A percentile compares a stretch with the other conserved stretches of the same genome.
phyloP scores from a whole-genome alignment of 2,888 invertebrate genomes.

The Antheraea yamamai region DNA sequence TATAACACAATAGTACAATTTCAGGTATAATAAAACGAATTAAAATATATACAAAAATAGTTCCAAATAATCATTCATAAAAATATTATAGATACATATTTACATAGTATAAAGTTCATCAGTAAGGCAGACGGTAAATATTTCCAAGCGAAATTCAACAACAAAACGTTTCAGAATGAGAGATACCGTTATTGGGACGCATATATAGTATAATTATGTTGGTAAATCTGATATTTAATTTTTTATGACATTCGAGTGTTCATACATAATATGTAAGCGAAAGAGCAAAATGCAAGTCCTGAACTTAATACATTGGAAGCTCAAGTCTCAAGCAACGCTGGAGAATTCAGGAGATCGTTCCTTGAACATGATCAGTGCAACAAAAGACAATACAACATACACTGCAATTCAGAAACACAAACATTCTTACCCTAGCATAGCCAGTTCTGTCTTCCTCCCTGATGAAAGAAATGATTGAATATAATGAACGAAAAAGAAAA shows the following conservation, averaged over 20 bases:
- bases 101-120: constrained; percentile 71
- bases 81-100: constrained; percentile 50
- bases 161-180: constrained; percentile 38
- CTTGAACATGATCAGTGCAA: constrained; percentile 53
- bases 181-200: background rate
- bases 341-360: constrained; percentile 37
- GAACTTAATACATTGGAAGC: constrained; percentile 47
- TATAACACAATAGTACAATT: too few species aligned
- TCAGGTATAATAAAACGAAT: too few species aligned
- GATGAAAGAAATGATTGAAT: constrained; percentile 77
- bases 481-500: constrained; percentile 40
- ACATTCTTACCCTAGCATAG: constrained; percentile 80
- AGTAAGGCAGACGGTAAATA: constrained; percentile 76
- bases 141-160: constrained; percentile 60
- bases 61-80: constrained; percentile 19
- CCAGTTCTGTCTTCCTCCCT: constrained; percentile 82
- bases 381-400: constrained; percentile 63
- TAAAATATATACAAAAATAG: background rate
- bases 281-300: constrained; percentile 57
- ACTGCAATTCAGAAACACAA: constrained; percentile 72
- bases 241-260: constrained; percentile 41
- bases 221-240: constrained; percentile 14
- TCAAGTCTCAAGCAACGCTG: constrained; percentile 41
- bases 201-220: constrained; percentile 1
- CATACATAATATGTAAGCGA: constrained; percentile 54